A percentile compares a stretch with the other conserved stretches of the same genome.
phyloP scores from a whole-genome alignment of 1,140 invertebrate species.

The Neodiprion lecontei region DNA sequence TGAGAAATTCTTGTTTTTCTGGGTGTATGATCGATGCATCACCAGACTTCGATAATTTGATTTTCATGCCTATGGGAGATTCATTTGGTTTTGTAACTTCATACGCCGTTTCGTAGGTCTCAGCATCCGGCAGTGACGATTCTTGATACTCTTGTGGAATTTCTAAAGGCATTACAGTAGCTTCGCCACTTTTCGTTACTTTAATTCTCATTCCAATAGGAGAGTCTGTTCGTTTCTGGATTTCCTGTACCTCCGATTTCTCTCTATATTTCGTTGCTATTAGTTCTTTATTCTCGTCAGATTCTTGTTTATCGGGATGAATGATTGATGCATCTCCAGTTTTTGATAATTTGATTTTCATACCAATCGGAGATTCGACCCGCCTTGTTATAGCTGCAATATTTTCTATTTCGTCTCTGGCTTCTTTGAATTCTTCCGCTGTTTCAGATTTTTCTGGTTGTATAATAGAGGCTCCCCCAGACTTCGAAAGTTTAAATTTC shows the following conservation, averaged over 20 bases:
- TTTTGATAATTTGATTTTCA: constrained; percentile 53
- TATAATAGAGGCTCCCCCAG: constrained; percentile 27
- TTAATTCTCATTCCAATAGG: constrained; percentile 18
- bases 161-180: neutral
- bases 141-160: neutral
- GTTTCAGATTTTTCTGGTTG: constrained; percentile 28
- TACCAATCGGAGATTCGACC: constrained; percentile 38
- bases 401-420: constrained; percentile 19
- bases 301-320: constrained; percentile 17
- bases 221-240: constrained; percentile 3
- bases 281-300: neutral
- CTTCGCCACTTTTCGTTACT: constrained; percentile 13
- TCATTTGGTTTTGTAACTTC: constrained; percentile 38
- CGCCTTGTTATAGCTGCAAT: constrained; percentile 28
- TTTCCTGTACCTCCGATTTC: constrained; percentile 27
- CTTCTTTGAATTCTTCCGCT: constrained; percentile 23
- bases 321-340: constrained; percentile 49
- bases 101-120: neutral
- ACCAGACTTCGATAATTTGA: constrained; percentile 56
- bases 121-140: neutral
- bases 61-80: constrained; percentile 57
- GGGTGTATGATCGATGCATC: constrained; percentile 55
- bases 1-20: constrained; percentile 28
- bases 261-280: neutral
- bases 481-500: constrained; percentile 37